Evolutionary conservation across 2,888 invertebrate species (phyloP).

Genomic region (Eilema sororculum): DNA sequence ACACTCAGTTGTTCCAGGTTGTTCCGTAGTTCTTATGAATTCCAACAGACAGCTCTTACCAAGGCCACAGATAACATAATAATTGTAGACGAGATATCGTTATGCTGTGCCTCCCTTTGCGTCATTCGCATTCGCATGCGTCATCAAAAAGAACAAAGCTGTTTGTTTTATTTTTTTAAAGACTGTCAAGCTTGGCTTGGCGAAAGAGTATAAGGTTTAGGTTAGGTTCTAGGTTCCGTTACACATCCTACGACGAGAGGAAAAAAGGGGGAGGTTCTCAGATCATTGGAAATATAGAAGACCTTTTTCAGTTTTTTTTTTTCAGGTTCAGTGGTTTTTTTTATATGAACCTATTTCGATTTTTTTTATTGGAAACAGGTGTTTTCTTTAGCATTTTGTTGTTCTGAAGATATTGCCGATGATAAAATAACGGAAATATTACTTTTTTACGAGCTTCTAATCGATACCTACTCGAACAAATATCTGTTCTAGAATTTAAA

Average conservation of each 20-base stretch:
- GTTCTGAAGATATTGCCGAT: not conserved
- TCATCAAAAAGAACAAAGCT: not conserved
- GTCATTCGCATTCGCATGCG: conserved; percentile 1
- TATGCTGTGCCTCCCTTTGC: not conserved
- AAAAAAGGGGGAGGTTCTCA: not conserved
- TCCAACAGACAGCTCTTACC: not conserved
- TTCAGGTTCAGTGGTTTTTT: not conserved
- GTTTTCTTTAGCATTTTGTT: not conserved
- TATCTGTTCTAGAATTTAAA: not conserved
- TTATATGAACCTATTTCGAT: not conserved
- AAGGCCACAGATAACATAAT: too few species aligned
- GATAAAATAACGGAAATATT: conserved; percentile 4
- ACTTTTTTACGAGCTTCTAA: not conserved
- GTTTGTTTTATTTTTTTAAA: not conserved
- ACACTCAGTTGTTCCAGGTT: too few species aligned
- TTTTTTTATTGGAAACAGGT: conserved; percentile 3
- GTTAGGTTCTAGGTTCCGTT: too few species aligned
- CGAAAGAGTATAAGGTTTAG: not conserved
- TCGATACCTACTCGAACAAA: not conserved
- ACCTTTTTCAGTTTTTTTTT: too few species aligned
- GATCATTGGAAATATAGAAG: not conserved
- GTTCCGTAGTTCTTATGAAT: not conserved
- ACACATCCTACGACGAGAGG: too few species aligned
- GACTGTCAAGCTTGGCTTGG: not conserved
- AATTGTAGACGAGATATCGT: not conserved